Evolutionary conservation across 1,140 invertebrate genomes (phyloP).

Genomic region (Copidosoma floridanum): DNA sequence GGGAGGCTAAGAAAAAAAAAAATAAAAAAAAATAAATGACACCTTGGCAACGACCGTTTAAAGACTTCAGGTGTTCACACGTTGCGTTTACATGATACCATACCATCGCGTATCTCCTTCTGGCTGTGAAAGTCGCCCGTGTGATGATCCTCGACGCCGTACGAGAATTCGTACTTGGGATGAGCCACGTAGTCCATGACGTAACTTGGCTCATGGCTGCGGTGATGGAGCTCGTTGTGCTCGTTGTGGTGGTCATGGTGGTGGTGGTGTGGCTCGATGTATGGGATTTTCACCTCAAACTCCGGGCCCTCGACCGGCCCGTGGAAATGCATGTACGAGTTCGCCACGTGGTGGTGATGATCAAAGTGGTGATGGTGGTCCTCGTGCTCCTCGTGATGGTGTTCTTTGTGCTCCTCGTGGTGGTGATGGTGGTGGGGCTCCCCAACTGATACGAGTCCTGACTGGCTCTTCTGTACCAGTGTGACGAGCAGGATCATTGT

Average conservation of each 20-base stretch:
- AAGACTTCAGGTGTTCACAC: too few relatives aligned
- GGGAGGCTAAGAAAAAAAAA: too few relatives aligned
- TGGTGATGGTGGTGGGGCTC: too few relatives aligned
- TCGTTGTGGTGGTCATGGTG: constrained; percentile 24
- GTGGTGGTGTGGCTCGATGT: constrained; percentile 32
- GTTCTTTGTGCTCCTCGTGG: too few relatives aligned
- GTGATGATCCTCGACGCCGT: constrained; percentile 67
- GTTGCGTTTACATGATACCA: too few relatives aligned
- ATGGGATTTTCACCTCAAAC: constrained; percentile 47
- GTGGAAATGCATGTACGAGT: constrained; percentile 48
- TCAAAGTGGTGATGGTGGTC: not conserved
- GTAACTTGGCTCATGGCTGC: constrained; percentile 23
- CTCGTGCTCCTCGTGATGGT: not conserved
- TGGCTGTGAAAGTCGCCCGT: constrained; percentile 64
- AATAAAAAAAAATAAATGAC: too few relatives aligned
- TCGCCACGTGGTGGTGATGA: constrained; percentile 38
- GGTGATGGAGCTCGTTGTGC: not conserved
- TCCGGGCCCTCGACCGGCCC: constrained; percentile 44
- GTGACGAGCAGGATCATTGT: too few relatives aligned
- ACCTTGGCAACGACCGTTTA: too few relatives aligned
- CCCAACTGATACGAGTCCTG: too few relatives aligned
- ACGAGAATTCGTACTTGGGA: constrained; percentile 68
- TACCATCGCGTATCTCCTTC: constrained; percentile 56
- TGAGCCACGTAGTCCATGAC: constrained; percentile 51
- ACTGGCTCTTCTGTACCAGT: too few relatives aligned